phyloP scores from a whole-genome alignment of 1,140 invertebrate species.

The Bombus vancouverensis region DNA sequence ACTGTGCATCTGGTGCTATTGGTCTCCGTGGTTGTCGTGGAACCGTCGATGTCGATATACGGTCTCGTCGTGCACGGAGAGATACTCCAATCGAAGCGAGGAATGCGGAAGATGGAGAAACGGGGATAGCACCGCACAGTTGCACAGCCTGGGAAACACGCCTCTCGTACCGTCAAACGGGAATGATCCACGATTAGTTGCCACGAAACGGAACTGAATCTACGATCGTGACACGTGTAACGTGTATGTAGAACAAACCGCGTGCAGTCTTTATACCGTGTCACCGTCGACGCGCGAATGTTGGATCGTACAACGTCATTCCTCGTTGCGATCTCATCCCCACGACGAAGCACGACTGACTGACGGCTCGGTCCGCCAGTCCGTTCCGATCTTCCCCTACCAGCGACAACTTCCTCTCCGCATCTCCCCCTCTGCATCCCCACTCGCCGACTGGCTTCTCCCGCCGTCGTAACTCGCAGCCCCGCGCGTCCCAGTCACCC shows the following conservation, averaged over 20 bases:
- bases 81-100: conserved; percentile 49
- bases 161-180: conserved; percentile 18
- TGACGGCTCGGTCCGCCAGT: conserved; percentile 49
- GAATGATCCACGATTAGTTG: not conserved
- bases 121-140: conserved; percentile 39
- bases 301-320: conserved; percentile 54
- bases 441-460: not conserved
- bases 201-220: not conserved
- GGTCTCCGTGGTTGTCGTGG: not conserved
- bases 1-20: not conserved
- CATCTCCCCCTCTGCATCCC: not conserved
- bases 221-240: conserved; percentile 12
- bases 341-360: conserved; percentile 68
- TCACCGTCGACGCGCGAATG: conserved; percentile 58
- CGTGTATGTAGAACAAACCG: not conserved
- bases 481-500: conserved; percentile 41
- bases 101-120: conserved; percentile 54
- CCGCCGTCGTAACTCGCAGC: not conserved
- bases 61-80: conserved; percentile 20
- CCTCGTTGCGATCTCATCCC: conserved; percentile 54
- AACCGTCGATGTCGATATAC: conserved; percentile 41
- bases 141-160: conserved; percentile 51
- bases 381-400: conserved; percentile 17
- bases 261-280: conserved; percentile 36
- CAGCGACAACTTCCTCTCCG: not conserved